Conservation (phyloP, 2,888 invertebrate species). For the Hirtodrosophila cameraria region DNA sequence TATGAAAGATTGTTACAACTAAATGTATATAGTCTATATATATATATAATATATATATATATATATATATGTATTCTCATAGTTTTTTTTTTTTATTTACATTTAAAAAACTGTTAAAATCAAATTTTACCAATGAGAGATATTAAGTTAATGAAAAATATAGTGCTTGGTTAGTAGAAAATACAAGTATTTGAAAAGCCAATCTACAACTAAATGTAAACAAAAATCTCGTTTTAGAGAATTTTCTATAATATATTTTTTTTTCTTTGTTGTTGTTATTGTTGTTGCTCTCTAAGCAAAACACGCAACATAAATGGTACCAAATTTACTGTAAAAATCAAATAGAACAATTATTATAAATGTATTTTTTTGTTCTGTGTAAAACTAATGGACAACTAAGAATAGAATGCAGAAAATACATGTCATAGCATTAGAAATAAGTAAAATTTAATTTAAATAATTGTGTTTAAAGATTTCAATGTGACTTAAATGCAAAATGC, state of each 20-base stretch:
- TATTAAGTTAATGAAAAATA: conserved; percentile 22
- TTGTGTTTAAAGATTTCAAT: conserved; percentile 48
- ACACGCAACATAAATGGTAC: conserved; percentile 44
- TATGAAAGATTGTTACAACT: conserved; percentile 37
- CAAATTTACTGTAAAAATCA: conserved; percentile 38
- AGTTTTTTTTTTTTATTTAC: conserved; percentile 47
- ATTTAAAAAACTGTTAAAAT: conserved; percentile 68
- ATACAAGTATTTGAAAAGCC: conserved; percentile 33
- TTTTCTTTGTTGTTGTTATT: conserved; percentile 11
- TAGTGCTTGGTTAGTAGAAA: conserved; percentile 36
- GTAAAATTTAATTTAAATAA: conserved; percentile 28
- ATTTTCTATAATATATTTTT: conserved; percentile 31
- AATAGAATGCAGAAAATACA: conserved; percentile 57
- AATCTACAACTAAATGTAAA: conserved; percentile 41
- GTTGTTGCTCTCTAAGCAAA: conserved; percentile 18
- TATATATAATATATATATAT: too few species aligned
- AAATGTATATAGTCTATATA: conserved; percentile 51
- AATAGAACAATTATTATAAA: conserved; percentile 18
- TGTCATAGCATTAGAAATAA: conserved; percentile 68
- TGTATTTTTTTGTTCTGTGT: conserved; percentile 39
- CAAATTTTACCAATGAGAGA: conserved; percentile 60
- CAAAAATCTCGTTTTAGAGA: conserved; percentile 69
- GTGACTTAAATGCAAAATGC: conserved; percentile 42
- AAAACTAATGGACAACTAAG: conserved; percentile 32
- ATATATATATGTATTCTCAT: conserved; percentile 30